A percentile compares a stretch with the other conserved stretches of the same genome.
Evolutionary conservation across 2,113 vertebrate species (phyloP).

Genomic region (Engraulis encrasicolus): DNA sequence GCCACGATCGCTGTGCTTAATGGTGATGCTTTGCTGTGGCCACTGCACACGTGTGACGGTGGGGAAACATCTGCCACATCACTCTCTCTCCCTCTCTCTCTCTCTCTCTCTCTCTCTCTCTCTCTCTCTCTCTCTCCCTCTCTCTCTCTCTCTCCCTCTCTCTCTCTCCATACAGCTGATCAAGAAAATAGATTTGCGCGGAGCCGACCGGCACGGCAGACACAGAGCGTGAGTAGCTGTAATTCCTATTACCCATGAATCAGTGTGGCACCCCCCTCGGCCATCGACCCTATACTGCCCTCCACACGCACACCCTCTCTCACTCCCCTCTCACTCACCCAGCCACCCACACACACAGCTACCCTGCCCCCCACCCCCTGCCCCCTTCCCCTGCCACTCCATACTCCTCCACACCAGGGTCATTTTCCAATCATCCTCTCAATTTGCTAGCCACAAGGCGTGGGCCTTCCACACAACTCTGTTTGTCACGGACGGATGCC

Average conservation of each 20-base stretch:
- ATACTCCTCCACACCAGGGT: constrained; percentile 15
- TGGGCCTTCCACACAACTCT: not conserved
- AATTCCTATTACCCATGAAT: constrained; percentile 31
- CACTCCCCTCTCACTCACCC: not conserved
- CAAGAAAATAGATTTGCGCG: constrained; percentile 46
- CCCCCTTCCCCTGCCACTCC: too few relatives aligned
- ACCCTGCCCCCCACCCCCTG: too few relatives aligned
- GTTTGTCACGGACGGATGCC: not conserved
- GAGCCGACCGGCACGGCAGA: constrained; percentile 40
- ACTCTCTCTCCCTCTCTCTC: constrained; percentile 38
- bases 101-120: too few relatives aligned
- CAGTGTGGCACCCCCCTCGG: constrained; percentile 30
- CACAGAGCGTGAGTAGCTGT: not conserved
- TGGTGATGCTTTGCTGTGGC: constrained; percentile 56
- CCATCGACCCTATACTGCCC: too few relatives aligned
- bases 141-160: too few relatives aligned
- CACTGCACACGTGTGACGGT: constrained; percentile 49
- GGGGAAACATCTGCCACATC: constrained; percentile 42
- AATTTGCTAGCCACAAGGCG: constrained; percentile 2
- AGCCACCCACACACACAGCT: too few relatives aligned
- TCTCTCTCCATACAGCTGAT: too few relatives aligned
- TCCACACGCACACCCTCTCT: not conserved
- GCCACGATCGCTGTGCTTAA: constrained; percentile 59
- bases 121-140: too few relatives aligned
- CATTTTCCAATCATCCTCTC: constrained; percentile 27